These are phyloP conservation scores for Deroplatys truncata DNA, from an alignment of 2,888 invertebrate species.

Conservation along the genomic window DNA sequence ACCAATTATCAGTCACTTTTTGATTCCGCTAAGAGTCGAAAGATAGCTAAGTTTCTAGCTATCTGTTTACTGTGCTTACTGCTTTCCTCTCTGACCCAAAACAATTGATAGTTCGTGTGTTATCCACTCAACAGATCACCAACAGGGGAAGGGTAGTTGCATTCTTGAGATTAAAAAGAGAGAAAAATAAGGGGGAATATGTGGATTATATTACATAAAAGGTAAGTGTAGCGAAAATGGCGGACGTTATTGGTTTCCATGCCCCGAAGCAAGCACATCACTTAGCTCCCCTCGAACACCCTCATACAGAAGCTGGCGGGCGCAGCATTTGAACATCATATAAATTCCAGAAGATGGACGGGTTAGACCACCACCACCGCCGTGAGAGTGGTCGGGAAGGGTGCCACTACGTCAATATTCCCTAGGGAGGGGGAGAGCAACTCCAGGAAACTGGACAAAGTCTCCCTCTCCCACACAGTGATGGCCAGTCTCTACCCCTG, in stretches of 20 bases:
- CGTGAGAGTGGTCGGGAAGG: conserved; percentile 21
- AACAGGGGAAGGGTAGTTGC: too few species aligned
- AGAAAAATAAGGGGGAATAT: too few species aligned
- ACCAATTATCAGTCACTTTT: too few species aligned
- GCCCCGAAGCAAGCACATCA: neutral
- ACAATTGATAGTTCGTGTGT: too few species aligned
- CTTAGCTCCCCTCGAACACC: conserved; percentile 10
- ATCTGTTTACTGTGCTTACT: too few species aligned
- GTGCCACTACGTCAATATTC: conserved; percentile 29
- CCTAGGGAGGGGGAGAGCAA: conserved; percentile 19
- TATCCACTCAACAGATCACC: too few species aligned
- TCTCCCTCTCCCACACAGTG: conserved; percentile 27
- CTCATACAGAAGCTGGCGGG: conserved; percentile 34
- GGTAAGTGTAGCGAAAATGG: conserved; percentile 19
- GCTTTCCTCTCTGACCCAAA: too few species aligned
- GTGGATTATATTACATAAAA: neutral
- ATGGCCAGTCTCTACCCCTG: conserved; percentile 20
- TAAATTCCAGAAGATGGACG: conserved; percentile 46
- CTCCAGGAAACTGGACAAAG: conserved; percentile 15
- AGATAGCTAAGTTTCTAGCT: too few species aligned
- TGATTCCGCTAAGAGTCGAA: too few species aligned
- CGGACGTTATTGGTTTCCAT: conserved; percentile 28
- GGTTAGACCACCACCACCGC: conserved; percentile 36
- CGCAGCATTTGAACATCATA: conserved; percentile 42
- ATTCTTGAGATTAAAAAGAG: too few species aligned